Conservation (phyloP, 1,140 invertebrate species). For the Apis dorsata region DNA sequence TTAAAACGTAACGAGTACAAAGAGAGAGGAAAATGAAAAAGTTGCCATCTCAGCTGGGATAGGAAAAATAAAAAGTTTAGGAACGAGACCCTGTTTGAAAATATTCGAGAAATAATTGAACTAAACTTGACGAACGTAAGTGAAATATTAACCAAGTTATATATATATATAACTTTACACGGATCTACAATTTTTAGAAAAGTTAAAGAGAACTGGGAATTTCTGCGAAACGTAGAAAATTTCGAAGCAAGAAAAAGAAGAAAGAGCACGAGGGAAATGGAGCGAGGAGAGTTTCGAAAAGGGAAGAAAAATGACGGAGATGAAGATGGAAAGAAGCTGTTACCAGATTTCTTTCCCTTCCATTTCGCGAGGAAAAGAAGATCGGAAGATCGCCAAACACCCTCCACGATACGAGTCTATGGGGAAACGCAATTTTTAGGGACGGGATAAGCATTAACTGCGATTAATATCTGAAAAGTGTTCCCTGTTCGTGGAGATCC, state of each 20-base stretch:
- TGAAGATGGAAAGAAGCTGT: constrained; percentile 14
- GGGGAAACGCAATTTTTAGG: constrained; percentile 29
- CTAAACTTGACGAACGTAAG: background rate
- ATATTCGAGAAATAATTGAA: no score
- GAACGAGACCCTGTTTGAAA: no score
- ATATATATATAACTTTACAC: no score
- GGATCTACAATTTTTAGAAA: no score
- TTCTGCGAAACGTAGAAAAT: no score
- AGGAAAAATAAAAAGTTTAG: background rate
- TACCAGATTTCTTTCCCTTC: background rate
- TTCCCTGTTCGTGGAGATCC: background rate
- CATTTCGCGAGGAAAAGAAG: background rate
- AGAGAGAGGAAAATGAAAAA: background rate
- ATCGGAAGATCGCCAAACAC: constrained; percentile 34
- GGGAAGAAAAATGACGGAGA: background rate
- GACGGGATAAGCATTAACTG: constrained; percentile 30
- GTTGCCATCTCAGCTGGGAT: no score
- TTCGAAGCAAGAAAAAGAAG: background rate
- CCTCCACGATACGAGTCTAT: background rate
- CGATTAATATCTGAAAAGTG: constrained; percentile 32
- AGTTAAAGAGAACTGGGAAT: no score
- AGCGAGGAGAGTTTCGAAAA: background rate
- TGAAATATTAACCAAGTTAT: no score
- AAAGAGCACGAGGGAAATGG: no score
- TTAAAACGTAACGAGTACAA: background rate